phyloP scores from a whole-genome alignment of 2,797 vertebrate genomes.

The Acanthurus tractus region DNA sequence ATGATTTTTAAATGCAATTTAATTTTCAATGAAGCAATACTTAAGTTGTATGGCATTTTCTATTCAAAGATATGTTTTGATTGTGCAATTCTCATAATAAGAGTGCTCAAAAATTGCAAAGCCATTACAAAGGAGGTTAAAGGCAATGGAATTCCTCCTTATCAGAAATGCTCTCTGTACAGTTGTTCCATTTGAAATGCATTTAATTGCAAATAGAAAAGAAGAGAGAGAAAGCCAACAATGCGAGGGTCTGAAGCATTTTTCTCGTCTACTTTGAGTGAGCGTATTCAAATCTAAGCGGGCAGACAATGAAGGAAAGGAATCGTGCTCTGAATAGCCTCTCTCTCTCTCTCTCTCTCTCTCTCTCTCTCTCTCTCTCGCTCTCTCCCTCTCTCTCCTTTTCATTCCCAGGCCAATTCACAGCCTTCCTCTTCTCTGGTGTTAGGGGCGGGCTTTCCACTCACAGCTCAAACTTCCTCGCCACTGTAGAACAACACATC shows the following conservation, averaged over 20 bases:
- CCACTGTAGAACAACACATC: conserved; percentile 73
- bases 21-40: conserved; percentile 88
- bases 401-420: conserved; percentile 83
- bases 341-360: conserved; percentile 56
- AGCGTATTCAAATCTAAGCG: conserved; percentile 86
- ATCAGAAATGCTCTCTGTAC: conserved; percentile 88
- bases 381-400: conserved; percentile 58
- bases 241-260: conserved; percentile 85
- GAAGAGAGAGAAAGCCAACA: conserved; percentile 85
- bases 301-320: conserved; percentile 84
- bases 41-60: conserved; percentile 84
- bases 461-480: conserved; percentile 71
- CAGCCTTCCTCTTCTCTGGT: conserved; percentile 69
- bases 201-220: conserved; percentile 92
- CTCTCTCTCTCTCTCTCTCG: conserved; percentile 60
- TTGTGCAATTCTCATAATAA: conserved; percentile 83
- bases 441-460: conserved; percentile 75
- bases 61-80: conserved; percentile 85
- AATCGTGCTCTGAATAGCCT: conserved; percentile 88
- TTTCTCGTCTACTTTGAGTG: conserved; percentile 85
- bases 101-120: conserved; percentile 84
- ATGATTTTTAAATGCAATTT: conserved; percentile 87
- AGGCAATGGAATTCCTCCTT: conserved; percentile 86
- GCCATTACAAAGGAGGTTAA: conserved; percentile 85
- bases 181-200: conserved; percentile 91